A percentile compares a stretch with the other conserved stretches of the same genome.
These are phyloP conservation scores for Microcebus jonahi DNA, from an alignment of 2,113 vertebrate genomes.

Conservation along the genomic window DNA sequence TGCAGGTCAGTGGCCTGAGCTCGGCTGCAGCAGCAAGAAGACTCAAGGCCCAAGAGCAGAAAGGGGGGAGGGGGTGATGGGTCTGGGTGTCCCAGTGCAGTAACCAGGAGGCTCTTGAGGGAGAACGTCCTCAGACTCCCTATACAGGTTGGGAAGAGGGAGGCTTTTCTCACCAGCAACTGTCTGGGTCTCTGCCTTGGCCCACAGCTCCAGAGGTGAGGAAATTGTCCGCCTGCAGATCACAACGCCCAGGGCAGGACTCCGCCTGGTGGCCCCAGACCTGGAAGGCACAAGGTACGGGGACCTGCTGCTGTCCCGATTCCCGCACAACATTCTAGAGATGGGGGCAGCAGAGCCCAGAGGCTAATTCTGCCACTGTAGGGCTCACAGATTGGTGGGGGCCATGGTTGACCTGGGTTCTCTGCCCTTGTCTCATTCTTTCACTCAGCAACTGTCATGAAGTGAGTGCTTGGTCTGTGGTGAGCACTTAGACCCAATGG, in stretches of 20 bases:
- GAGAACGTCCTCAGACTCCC: neutral
- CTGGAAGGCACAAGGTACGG: conserved; percentile 43
- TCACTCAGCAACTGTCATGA: neutral
- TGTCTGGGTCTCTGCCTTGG: conserved; percentile 12
- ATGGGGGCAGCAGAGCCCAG: neutral
- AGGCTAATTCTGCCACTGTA: neutral
- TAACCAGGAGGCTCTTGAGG: neutral
- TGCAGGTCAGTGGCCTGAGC: neutral
- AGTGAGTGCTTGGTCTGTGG: neutral
- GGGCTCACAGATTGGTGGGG: neutral
- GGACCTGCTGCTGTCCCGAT: neutral
- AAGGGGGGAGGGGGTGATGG: neutral
- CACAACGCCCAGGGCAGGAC: neutral
- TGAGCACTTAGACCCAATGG: neutral
- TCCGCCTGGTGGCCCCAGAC: conserved; percentile 19
- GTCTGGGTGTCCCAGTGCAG: neutral
- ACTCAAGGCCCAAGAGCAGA: neutral
- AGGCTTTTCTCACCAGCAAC: neutral
- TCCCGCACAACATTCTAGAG: neutral
- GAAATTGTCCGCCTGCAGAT: conserved; percentile 44
- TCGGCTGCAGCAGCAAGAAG: neutral
- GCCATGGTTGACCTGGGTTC: neutral
- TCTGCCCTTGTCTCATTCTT: neutral
- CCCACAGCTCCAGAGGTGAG: conserved; percentile 28
- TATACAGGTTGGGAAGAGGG: neutral